Conservation (phyloP, 2,113 vertebrate species). For the Hystrix brachyura region DNA sequence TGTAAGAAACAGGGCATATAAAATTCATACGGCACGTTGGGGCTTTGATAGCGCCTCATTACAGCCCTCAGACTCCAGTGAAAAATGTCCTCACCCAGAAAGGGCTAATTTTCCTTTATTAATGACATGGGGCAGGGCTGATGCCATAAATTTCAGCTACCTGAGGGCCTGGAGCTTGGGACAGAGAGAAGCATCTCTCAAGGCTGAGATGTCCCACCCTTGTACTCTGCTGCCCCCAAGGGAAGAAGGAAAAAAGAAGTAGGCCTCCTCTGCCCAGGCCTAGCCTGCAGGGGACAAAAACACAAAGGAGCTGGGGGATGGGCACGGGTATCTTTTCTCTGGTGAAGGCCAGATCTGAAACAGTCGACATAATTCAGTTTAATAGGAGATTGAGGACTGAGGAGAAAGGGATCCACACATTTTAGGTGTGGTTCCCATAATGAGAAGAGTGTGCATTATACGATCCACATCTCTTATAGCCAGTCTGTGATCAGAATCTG, state of each 20-base stretch:
- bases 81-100: slow-evolving; percentile 87
- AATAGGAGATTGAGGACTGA: background rate
- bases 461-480: background rate
- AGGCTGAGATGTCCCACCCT: background rate
- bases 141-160: slow-evolving; percentile 82
- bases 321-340: background rate
- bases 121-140: slow-evolving; percentile 81
- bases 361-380: background rate
- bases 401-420: background rate
- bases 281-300: background rate
- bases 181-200: background rate
- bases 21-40: slow-evolving; percentile 88
- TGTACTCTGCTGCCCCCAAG: background rate
- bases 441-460: background rate
- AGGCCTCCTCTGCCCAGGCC: background rate
- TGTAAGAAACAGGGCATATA: slow-evolving; percentile 90
- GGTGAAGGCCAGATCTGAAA: background rate
- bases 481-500: background rate
- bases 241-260: background rate
- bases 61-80: slow-evolving; percentile 86
- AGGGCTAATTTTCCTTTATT: slow-evolving; percentile 88
- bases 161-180: slow-evolving; percentile 59
- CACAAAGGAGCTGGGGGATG: too few relatives aligned
- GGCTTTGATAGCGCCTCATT: slow-evolving; percentile 88
- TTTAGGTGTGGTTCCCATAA: background rate